Percentiles rank a stretch among this genome's conserved stretches.
These are phyloP conservation scores for Takifugu rubripes DNA, from an alignment of 2,797 vertebrate genomes.

Conservation along the genomic window DNA sequence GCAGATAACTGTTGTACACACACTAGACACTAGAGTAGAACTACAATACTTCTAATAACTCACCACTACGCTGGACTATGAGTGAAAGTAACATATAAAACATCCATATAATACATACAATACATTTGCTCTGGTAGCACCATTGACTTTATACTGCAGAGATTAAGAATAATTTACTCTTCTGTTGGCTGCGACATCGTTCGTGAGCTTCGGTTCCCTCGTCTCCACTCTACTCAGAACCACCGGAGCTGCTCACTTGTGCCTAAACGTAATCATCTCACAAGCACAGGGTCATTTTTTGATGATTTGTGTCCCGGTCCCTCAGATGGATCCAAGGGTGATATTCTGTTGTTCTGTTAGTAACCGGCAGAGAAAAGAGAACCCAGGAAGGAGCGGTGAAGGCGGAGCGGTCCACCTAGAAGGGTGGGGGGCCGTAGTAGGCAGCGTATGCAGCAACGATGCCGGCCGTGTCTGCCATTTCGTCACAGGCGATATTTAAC, in stretches of 20 bases:
- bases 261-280: constrained; percentile 22
- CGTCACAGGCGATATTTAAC: constrained; percentile 76
- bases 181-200: constrained; percentile 35
- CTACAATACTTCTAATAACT: constrained; percentile 5
- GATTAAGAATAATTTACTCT: constrained; percentile 46
- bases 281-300: constrained; percentile 8
- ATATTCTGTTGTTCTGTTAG: no score
- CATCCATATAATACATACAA: constrained; percentile 53
- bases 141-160: constrained; percentile 41
- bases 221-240: constrained; percentile 28
- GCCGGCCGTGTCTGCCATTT: constrained; percentile 81
- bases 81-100: constrained; percentile 36
- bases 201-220: constrained; percentile 54
- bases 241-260: constrained; percentile 28
- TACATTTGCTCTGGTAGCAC: constrained; percentile 60
- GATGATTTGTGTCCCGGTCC: constrained; percentile 18
- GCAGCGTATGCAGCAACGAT: constrained; percentile 79
- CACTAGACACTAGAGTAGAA: constrained; percentile 44
- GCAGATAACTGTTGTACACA: constrained; percentile 47
- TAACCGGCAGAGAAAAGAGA: constrained; percentile 9
- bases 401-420: constrained; percentile 44
- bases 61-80: background rate
- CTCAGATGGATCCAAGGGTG: background rate
- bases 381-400: constrained; percentile 15
- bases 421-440: constrained; percentile 76